phyloP scores from a whole-genome alignment of 2,888 invertebrate genomes.

The Oligia strigilis region DNA sequence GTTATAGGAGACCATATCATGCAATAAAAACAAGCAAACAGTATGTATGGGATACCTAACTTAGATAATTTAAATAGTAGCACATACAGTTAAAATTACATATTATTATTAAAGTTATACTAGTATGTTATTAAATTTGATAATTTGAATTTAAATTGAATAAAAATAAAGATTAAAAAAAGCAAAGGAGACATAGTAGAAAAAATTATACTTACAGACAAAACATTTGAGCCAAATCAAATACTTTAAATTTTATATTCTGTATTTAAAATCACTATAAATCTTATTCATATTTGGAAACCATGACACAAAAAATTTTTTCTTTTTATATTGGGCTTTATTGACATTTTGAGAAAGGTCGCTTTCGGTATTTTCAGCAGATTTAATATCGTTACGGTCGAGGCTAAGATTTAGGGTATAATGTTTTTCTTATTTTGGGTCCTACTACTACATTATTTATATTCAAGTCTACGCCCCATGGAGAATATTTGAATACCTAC shows the following conservation, averaged over 20 bases:
- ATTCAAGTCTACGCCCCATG: constrained; percentile 16
- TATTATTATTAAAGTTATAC: no score
- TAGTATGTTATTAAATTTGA: no score
- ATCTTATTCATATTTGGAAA: neutral
- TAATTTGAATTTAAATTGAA: no score
- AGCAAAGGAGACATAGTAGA: no score
- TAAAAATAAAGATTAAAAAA: no score
- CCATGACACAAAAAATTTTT: constrained; percentile 6
- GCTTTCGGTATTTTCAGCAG: constrained; percentile 10
- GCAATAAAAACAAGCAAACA: no score
- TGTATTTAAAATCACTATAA: neutral
- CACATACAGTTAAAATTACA: no score
- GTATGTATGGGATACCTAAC: no score
- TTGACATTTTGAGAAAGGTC: constrained; percentile 19
- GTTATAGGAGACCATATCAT: no score
- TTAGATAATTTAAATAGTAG: no score
- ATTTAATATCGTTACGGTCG: constrained; percentile 21
- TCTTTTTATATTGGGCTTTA: constrained; percentile 18
- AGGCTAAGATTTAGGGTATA: constrained; percentile 11
- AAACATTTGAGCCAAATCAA: neutral
- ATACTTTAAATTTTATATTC: neutral
- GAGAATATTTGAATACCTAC: constrained; percentile 23
- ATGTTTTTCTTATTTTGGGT: constrained; percentile 35
- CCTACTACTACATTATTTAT: constrained; percentile 44
- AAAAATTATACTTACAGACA: no score